These are phyloP conservation scores for Chesias legatella DNA, from an alignment of 2,888 invertebrate species.

Conservation along the genomic window DNA sequence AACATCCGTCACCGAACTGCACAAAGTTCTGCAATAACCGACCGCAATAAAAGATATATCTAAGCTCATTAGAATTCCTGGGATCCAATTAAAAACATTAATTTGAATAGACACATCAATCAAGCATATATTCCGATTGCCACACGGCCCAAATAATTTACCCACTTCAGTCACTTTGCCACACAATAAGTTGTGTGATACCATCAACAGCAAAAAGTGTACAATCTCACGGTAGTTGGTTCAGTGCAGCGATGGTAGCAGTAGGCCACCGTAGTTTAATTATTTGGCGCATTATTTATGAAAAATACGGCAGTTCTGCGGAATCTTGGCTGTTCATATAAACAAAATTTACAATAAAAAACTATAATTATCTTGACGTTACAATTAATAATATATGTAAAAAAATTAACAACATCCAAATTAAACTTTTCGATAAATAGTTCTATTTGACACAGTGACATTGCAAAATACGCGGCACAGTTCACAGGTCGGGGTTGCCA, in stretches of 20 bases:
- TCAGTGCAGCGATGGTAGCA: slow-evolving; percentile 14
- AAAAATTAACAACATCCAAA: no score
- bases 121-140: slow-evolving; percentile 16
- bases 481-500: slow-evolving; percentile 9
- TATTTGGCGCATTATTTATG: no score
- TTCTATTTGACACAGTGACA: slow-evolving; percentile 19
- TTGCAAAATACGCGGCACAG: slow-evolving; percentile 15
- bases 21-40: neutral
- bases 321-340: no score
- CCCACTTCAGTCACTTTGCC: slow-evolving; percentile 14
- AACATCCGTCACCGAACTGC: no score
- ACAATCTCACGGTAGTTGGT: slow-evolving; percentile 19
- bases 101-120: slow-evolving; percentile 31
- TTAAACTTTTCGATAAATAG: no score
- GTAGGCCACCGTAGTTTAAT: neutral
- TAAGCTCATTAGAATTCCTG: slow-evolving; percentile 13
- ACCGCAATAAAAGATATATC: slow-evolving; percentile 8
- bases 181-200: slow-evolving; percentile 28
- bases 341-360: no score
- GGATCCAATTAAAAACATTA: slow-evolving; percentile 12
- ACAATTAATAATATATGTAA: no score
- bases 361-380: no score
- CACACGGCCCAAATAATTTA: slow-evolving; percentile 16
- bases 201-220: slow-evolving; percentile 20
- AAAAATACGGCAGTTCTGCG: no score